These are phyloP conservation scores for Luperina testacea DNA, from an alignment of 2,888 invertebrate genomes.

Conservation along the genomic window DNA sequence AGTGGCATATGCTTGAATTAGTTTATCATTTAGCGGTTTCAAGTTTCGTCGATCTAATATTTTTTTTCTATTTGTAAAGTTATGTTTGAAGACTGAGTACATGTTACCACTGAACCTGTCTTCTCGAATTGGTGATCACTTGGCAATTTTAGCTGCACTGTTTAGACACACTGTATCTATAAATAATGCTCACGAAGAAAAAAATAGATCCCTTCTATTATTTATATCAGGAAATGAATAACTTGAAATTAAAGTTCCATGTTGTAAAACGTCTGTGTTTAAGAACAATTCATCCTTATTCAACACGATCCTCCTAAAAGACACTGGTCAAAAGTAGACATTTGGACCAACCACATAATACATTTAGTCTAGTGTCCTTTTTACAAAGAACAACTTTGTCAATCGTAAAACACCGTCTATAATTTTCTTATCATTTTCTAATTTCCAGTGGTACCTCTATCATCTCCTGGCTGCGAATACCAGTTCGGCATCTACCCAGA, in stretches of 20 bases:
- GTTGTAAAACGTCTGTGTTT: neutral
- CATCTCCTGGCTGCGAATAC: constrained; percentile 95
- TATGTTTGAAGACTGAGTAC: neutral
- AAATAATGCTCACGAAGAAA: neutral
- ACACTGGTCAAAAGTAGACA: no score
- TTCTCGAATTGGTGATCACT: neutral
- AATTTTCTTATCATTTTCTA: neutral
- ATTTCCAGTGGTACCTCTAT: constrained; percentile 93
- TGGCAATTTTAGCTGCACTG: neutral
- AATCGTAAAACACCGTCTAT: neutral
- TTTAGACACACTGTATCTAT: neutral
- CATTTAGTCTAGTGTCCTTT: no score
- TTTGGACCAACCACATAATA: no score
- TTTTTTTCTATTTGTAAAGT: neutral
- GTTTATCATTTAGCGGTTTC: neutral
- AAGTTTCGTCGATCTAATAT: neutral
- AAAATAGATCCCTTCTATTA: neutral
- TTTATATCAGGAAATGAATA: neutral
- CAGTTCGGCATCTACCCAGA: constrained; percentile 97
- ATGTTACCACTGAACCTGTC: neutral
- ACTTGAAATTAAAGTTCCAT: neutral
- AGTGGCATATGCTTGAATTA: constrained; percentile 74
- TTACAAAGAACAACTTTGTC: neutral
- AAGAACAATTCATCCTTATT: neutral
- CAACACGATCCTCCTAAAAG: neutral